Conservation (phyloP, 2,888 invertebrate genomes). For the Drosophila picticornis region DNA sequence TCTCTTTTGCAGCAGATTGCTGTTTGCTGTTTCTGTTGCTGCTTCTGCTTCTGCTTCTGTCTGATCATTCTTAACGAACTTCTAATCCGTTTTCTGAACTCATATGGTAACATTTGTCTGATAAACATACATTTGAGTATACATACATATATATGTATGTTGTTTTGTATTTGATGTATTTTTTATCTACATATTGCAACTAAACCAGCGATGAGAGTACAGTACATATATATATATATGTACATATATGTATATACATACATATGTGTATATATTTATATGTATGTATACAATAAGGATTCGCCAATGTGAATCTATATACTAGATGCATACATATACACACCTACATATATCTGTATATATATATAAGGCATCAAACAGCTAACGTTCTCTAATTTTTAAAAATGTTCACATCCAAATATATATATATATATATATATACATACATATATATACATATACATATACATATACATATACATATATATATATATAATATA, state of each 20-base stretch:
- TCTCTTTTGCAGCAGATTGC: neutral
- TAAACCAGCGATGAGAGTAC: slow-evolving; percentile 67
- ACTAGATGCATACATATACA: slow-evolving; percentile 16
- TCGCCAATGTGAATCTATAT: slow-evolving; percentile 13
- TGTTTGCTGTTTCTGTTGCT: neutral
- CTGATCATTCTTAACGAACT: neutral
- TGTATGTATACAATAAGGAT: slow-evolving; percentile 9
- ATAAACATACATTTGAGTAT: slow-evolving; percentile 11
- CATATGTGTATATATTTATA: slow-evolving; percentile 10
- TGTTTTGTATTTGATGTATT: slow-evolving; percentile 6
- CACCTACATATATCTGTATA: slow-evolving; percentile 7
- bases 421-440: slow-evolving; percentile 19
- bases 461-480: slow-evolving; percentile 13
- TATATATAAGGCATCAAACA: slow-evolving; percentile 33
- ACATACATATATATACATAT: slow-evolving; percentile 10
- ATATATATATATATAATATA: slow-evolving; percentile 16
- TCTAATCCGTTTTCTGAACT: slow-evolving; percentile 8
- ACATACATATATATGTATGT: slow-evolving; percentile 16
- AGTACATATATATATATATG: slow-evolving; percentile 29
- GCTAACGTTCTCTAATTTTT: slow-evolving; percentile 24
- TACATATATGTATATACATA: slow-evolving; percentile 20
- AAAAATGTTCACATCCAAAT: slow-evolving; percentile 16
- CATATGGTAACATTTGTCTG: slow-evolving; percentile 1
- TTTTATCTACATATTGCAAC: slow-evolving; percentile 77
- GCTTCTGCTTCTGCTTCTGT: neutral